These are phyloP conservation scores for Paramuricea clavata DNA, from an alignment of 92 coral and sea anemone genomes.

Conservation along the genomic window DNA sequence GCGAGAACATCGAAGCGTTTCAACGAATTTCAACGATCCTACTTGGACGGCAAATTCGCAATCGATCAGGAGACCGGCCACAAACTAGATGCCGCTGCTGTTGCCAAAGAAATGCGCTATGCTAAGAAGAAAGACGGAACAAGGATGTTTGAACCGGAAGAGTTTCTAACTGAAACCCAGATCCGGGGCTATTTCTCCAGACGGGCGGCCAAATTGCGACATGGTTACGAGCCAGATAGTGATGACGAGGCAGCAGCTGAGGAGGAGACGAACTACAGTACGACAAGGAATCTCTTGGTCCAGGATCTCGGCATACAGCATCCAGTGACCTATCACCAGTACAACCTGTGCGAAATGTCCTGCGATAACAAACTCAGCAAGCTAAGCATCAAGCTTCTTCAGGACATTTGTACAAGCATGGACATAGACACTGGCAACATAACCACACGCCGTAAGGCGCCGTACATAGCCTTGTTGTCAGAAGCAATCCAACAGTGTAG, in stretches of 20 bases:
- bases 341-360: neutral
- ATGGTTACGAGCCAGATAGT: conserved; percentile 13
- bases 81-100: conserved; percentile 69
- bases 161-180: conserved; percentile 70
- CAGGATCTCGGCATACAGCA: conserved; percentile 7
- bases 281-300: conserved; percentile 14
- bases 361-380: conserved; percentile 2
- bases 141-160: conserved; percentile 56
- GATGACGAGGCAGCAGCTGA: conserved; percentile 41
- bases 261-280: neutral
- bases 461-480: conserved; percentile 14
- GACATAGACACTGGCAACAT: conserved; percentile 12
- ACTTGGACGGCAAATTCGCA: conserved; percentile 66
- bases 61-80: conserved; percentile 73
- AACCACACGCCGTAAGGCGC: conserved; percentile 7
- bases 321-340: conserved; percentile 16
- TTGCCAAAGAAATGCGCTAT: conserved; percentile 72
- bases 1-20: conserved; percentile 58
- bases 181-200: conserved; percentile 73
- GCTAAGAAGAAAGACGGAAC: conserved; percentile 60
- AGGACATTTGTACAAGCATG: conserved; percentile 1
- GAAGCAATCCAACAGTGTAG: conserved; percentile 3
- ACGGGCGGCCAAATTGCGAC: conserved; percentile 29
- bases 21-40: conserved; percentile 53
- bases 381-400: conserved; percentile 23